A percentile compares a stretch with the other conserved stretches of the same genome.
These are phyloP conservation scores for Acleris laterana DNA, from an alignment of 2,888 invertebrate species.

Conservation along the genomic window DNA sequence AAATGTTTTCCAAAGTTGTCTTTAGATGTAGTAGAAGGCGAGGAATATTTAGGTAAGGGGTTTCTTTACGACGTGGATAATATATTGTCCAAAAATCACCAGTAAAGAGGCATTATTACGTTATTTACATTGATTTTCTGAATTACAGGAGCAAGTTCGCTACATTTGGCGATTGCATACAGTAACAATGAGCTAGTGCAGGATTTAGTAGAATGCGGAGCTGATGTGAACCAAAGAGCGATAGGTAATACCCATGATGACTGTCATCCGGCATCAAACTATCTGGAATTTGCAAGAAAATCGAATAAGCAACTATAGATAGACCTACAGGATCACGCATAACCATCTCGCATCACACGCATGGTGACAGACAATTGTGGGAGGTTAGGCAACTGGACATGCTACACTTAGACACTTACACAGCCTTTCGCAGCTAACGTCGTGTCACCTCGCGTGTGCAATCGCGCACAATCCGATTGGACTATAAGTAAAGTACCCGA, in stretches of 20 bases:
- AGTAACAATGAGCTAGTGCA: slow-evolving; percentile 97
- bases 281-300: too few species aligned
- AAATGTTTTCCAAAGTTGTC: slow-evolving; percentile 96
- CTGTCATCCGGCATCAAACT: too few species aligned
- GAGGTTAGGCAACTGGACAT: too few species aligned
- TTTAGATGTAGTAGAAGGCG: slow-evolving; percentile 97
- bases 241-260: slow-evolving; percentile 84
- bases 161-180: slow-evolving; percentile 98
- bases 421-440: too few species aligned
- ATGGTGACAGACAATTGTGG: too few species aligned
- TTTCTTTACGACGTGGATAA: background rate
- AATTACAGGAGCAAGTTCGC: slow-evolving; percentile 92
- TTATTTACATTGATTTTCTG: background rate
- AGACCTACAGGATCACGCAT: too few species aligned
- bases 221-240: slow-evolving; percentile 96
- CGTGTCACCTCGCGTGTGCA: too few species aligned
- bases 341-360: too few species aligned
- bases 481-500: background rate
- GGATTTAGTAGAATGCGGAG: slow-evolving; percentile 95
- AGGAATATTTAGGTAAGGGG: slow-evolving; percentile 95
- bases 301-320: too few species aligned
- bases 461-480: too few species aligned
- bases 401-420: too few species aligned
- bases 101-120: background rate
- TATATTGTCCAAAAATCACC: background rate